Evolutionary conservation across 1,140 invertebrate genomes (phyloP).

Genomic region (Acromyrmex charruanus): DNA sequence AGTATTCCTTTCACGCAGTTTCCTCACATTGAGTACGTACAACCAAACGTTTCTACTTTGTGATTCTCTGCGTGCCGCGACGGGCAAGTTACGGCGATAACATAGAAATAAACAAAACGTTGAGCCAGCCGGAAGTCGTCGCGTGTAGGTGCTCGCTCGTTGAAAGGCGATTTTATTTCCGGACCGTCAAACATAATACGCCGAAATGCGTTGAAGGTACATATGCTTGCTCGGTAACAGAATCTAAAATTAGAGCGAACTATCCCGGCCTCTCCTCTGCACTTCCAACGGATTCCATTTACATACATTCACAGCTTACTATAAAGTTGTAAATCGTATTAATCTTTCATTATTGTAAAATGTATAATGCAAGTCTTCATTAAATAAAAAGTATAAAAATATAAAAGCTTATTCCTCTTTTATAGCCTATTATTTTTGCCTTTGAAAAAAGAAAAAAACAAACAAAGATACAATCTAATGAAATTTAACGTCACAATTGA

Average conservation of each 20-base stretch:
- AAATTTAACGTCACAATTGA: background rate
- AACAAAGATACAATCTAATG: background rate
- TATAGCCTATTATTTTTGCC: background rate
- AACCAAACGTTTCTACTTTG: slow-evolving; percentile 37
- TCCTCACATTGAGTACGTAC: background rate
- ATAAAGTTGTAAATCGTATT: background rate
- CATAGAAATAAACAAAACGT: slow-evolving; percentile 71
- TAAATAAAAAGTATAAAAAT: background rate
- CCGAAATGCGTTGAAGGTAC: slow-evolving; percentile 51
- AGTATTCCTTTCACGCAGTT: slow-evolving; percentile 16
- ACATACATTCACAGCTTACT: background rate
- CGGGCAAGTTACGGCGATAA: slow-evolving; percentile 20
- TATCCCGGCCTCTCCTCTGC: background rate
- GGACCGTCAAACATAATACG: slow-evolving; percentile 51
- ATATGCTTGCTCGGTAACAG: slow-evolving; percentile 2
- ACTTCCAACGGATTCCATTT: slow-evolving; percentile 8
- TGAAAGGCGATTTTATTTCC: slow-evolving; percentile 70
- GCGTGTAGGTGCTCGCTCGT: slow-evolving; percentile 30
- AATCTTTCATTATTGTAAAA: background rate
- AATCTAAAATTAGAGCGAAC: slow-evolving; percentile 34
- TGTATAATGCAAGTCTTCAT: background rate
- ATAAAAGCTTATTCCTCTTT: background rate
- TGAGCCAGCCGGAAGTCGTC: slow-evolving; percentile 62
- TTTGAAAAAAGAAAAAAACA: background rate
- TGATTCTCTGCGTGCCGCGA: slow-evolving; percentile 54